Evolutionary conservation across 2,113 vertebrate species (phyloP).

Genomic region (Guaruba guarouba): DNA sequence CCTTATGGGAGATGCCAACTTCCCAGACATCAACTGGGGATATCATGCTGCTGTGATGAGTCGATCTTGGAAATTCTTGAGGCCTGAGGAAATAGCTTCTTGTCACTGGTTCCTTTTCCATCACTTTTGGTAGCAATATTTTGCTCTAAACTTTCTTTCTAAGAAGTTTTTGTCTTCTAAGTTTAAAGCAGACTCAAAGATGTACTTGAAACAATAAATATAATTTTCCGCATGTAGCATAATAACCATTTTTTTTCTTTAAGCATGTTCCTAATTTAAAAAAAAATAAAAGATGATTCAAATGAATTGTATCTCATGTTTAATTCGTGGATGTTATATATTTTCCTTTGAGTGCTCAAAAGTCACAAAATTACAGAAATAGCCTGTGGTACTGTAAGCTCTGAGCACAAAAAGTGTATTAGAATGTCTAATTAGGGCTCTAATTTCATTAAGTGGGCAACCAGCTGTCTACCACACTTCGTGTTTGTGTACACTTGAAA

Average conservation of each 20-base stretch:
- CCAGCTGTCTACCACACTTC: neutral
- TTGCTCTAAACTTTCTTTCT: neutral
- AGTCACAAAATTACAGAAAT: neutral
- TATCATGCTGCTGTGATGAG: neutral
- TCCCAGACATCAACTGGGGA: neutral
- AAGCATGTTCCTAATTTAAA: neutral
- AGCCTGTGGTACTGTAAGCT: neutral
- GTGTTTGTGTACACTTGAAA: neutral
- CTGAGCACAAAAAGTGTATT: neutral
- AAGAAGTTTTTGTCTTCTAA: neutral
- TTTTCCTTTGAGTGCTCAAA: neutral
- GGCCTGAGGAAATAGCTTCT: neutral
- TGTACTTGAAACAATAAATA: neutral
- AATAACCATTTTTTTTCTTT: neutral
- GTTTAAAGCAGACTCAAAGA: neutral
- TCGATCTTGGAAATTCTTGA: neutral
- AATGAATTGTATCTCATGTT: neutral
- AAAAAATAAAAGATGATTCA: neutral
- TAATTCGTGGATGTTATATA: neutral
- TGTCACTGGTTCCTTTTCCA: neutral
- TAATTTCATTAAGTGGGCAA: neutral
- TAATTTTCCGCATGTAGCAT: neutral
- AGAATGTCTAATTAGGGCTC: neutral
- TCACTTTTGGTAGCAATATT: neutral
- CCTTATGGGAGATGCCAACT: neutral